Conservation (phyloP, 53 echinoderm and acorn worm species). For the Crossaster papposus region DNA sequence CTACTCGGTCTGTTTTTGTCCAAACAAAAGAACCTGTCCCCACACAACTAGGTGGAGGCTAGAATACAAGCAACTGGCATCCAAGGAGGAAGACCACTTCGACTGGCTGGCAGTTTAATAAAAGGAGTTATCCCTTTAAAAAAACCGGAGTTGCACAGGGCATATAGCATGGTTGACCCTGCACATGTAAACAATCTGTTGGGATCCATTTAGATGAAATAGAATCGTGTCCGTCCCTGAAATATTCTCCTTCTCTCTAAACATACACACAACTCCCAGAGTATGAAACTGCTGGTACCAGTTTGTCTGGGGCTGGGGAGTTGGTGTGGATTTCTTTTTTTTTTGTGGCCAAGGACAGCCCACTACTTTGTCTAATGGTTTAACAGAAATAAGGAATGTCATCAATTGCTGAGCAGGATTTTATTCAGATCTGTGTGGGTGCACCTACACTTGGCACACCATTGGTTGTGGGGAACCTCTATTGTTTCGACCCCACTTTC, state of each 20-base stretch:
- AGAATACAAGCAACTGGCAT: neutral
- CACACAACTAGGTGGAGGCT: too few relatives aligned
- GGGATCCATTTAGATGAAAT: slow-evolving; percentile 64
- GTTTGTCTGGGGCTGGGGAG: slow-evolving; percentile 26
- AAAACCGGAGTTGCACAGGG: slow-evolving; percentile 8
- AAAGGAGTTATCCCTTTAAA: slow-evolving; percentile 30
- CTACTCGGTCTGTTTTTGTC: too few relatives aligned
- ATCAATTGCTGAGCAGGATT: slow-evolving; percentile 20
- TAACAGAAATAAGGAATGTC: slow-evolving; percentile 30
- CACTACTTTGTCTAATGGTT: slow-evolving; percentile 43
- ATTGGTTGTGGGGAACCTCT: too few relatives aligned
- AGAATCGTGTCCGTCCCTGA: slow-evolving; percentile 56
- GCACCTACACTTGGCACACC: too few relatives aligned
- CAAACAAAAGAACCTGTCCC: too few relatives aligned
- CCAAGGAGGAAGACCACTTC: neutral
- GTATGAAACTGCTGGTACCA: slow-evolving; percentile 27
- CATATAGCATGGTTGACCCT: too few relatives aligned
- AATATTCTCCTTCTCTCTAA: slow-evolving; percentile 17
- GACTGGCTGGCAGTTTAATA: neutral
- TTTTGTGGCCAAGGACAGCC: neutral
- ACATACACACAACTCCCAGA: neutral
- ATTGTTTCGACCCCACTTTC: too few relatives aligned
- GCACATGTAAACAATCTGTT: slow-evolving; percentile 60
- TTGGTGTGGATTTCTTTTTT: neutral
- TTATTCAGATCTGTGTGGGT: neutral